Base-by-base conservation (phyloP, 92 coral and sea anemone species). In the Porites lobata region DNA sequence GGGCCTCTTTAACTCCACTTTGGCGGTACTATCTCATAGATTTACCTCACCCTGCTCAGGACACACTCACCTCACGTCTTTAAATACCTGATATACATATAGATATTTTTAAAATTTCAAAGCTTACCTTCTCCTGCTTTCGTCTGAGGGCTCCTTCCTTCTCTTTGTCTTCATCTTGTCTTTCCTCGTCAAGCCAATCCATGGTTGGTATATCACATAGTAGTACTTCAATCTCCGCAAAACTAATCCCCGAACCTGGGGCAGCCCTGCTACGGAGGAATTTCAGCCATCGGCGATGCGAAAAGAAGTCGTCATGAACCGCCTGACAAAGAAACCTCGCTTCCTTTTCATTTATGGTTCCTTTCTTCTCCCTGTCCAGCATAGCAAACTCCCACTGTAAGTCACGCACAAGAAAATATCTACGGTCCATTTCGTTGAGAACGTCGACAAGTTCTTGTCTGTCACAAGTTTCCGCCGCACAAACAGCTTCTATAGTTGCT, bases 201-300 rank as follows among this genome's bases (percentile, higher is more conserved):
- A 91, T 68, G 13, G 98, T 93, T 57, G 99, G 99, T 62, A 97
- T 95, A 85, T 95, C 91, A 66, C 99, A 97, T 9, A 97, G 95
- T 13, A 94, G 98, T 8, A 97, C 99, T 80, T 97, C 99, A 50
- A 97, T 97, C 92, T 97, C 99, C 2, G 99, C 99, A 51, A 97
- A 97, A 75, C 99, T 94, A 50, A 97, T 89, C 50, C 95, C 97
- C 7, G 98, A 90, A 76, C 99, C 99, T 1, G 97, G 99, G 20
- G 96, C 99, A 58, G 93, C 96, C 61, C 99, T 98, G 70, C 93
- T 76, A 86, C 98, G 96, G 15, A 97, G 98, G 95, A 95, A 97
- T 92, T 94, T 94, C 61, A 92, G 54, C 95, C 93, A 94, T 0
- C 99, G 92, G 76, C 96, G 88, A 72, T 92, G 96, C 50, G 99